Evolutionary conservation across 2,888 invertebrate genomes (phyloP).

Genomic region (Atethmia centrago): DNA sequence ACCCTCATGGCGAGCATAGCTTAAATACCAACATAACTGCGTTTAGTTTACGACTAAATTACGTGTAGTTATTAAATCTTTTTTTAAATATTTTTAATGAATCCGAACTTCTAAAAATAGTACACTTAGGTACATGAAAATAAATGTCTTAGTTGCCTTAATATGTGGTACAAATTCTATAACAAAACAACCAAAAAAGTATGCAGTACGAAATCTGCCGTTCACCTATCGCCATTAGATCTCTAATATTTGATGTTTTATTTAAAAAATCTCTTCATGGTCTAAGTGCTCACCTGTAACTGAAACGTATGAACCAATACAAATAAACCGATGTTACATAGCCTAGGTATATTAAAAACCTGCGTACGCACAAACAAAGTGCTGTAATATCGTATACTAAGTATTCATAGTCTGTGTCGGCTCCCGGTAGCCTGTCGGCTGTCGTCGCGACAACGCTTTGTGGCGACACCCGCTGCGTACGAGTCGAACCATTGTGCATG

Average conservation of each 20-base stretch:
- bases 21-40: too few relatives aligned
- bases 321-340: conserved; percentile 24
- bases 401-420: conserved; percentile 57
- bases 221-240: not conserved
- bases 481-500: conserved; percentile 60
- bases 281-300: not conserved
- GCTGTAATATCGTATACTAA: conserved; percentile 48
- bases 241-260: not conserved
- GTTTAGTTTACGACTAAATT: too few relatives aligned
- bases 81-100: too few relatives aligned
- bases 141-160: too few relatives aligned
- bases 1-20: too few relatives aligned
- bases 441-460: conserved; percentile 77
- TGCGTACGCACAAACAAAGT: conserved; percentile 50
- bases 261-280: not conserved
- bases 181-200: too few relatives aligned
- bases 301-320: not conserved
- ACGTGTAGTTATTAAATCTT: too few relatives aligned
- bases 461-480: conserved; percentile 73
- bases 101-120: too few relatives aligned
- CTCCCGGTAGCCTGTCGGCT: conserved; percentile 71
- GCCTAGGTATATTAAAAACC: conserved; percentile 50
- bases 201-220: too few relatives aligned
- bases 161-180: too few relatives aligned
- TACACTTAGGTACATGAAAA: too few relatives aligned